phyloP scores from a whole-genome alignment of 2,797 vertebrate genomes.

The Myiotriccus ornatus region DNA sequence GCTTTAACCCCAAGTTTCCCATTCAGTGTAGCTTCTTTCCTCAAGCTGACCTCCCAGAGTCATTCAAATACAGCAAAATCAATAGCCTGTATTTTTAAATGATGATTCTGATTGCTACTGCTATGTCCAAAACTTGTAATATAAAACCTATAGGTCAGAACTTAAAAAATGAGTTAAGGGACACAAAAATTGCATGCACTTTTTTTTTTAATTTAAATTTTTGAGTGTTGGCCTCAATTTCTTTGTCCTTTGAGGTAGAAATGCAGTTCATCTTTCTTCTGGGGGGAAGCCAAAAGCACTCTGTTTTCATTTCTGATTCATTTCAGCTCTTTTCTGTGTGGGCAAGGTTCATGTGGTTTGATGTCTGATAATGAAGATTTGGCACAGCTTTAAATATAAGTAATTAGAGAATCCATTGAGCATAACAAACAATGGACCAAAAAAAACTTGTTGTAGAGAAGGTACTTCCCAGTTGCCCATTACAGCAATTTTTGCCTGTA shows the following conservation, averaged over 20 bases:
- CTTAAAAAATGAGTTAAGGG: not conserved
- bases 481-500: not conserved
- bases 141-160: not conserved
- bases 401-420: slow-evolving; percentile 36
- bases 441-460: not conserved
- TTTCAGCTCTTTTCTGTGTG: not conserved
- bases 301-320: not conserved
- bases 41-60: not conserved
- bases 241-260: not conserved
- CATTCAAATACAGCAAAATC: not conserved
- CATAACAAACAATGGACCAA: slow-evolving; percentile 30
- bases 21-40: not conserved
- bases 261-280: not conserved
- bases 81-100: not conserved
- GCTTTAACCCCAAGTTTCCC: not conserved
- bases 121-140: not conserved
- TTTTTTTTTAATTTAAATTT: not conserved
- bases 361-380: slow-evolving; percentile 10
- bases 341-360: not conserved
- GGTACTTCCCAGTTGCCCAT: not conserved
- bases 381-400: slow-evolving; percentile 27
- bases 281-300: not conserved
- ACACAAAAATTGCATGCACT: not conserved
- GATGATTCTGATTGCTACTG: not conserved
- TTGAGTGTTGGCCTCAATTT: fast-evolving